Conservation (phyloP, 1,140 invertebrate genomes). For the Prorops nasuta region DNA sequence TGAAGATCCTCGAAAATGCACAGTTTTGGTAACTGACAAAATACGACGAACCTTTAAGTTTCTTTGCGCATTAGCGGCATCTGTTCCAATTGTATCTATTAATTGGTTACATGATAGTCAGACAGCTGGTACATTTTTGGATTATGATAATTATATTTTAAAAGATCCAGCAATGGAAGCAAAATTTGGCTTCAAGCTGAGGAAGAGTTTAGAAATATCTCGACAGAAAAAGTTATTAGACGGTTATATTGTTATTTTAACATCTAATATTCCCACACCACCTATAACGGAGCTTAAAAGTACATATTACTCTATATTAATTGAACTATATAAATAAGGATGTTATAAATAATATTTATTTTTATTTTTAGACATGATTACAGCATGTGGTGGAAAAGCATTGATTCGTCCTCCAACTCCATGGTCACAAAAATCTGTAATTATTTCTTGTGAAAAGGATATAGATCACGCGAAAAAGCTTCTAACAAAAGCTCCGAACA, state of each 20-base stretch:
- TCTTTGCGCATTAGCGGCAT: slow-evolving; percentile 48
- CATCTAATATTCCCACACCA: slow-evolving; percentile 46
- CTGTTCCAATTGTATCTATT: slow-evolving; percentile 51
- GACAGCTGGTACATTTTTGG: slow-evolving; percentile 32
- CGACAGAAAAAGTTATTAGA: slow-evolving; percentile 38
- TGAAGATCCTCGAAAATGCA: slow-evolving; percentile 40
- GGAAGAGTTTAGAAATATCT: slow-evolving; percentile 44
- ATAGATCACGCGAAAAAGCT: slow-evolving; percentile 40
- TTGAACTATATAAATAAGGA: slow-evolving; percentile 3
- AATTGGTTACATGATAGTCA: slow-evolving; percentile 50
- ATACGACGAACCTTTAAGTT: slow-evolving; percentile 57
- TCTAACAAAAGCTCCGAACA: slow-evolving; percentile 36
- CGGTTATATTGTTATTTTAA: slow-evolving; percentile 47
- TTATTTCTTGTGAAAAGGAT: slow-evolving; percentile 48
- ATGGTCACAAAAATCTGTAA: slow-evolving; percentile 43
- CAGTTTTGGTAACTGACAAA: slow-evolving; percentile 56
- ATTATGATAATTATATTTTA: slow-evolving; percentile 48
- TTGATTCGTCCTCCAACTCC: slow-evolving; percentile 33
- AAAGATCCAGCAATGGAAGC: slow-evolving; percentile 47
- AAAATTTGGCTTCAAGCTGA: slow-evolving; percentile 49
- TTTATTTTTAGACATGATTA: slow-evolving; percentile 48
- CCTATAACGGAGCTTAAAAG: slow-evolving; percentile 55
- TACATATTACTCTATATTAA: slow-evolving; percentile 19
- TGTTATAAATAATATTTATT: slow-evolving; percentile 6
- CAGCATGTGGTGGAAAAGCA: slow-evolving; percentile 42